Evolutionary conservation across 2,113 vertebrate genomes (phyloP).

Genomic region (Butastur rufipennis): DNA sequence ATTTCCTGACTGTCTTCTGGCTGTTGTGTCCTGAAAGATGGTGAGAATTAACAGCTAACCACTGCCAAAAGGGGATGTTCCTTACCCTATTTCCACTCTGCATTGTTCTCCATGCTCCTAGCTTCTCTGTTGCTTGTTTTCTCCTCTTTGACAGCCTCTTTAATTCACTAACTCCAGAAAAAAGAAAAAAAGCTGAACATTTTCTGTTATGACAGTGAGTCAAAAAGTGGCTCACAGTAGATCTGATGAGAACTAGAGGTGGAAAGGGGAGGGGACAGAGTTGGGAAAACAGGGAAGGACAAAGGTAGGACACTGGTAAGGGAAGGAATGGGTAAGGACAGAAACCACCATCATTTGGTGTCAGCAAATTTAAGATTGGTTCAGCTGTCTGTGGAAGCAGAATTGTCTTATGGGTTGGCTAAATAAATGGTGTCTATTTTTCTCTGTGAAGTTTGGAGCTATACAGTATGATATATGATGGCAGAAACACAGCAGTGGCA

Average conservation of each 20-base stretch:
- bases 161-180: neutral
- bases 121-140: neutral
- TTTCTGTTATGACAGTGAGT: neutral
- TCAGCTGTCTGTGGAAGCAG: neutral
- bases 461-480: neutral
- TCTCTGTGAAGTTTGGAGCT: neutral
- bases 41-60: neutral
- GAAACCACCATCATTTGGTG: neutral
- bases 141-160: neutral
- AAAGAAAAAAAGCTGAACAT: neutral
- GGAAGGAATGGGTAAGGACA: neutral
- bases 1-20: neutral
- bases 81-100: neutral
- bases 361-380: neutral
- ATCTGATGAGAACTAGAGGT: neutral
- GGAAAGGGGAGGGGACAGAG: neutral
- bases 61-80: neutral
- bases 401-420: neutral
- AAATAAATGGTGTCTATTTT: conserved; percentile 22
- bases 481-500: neutral
- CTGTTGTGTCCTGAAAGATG: neutral
- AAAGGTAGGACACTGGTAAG: neutral
- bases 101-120: neutral
- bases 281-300: neutral
- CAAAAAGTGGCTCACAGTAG: neutral